Evolutionary conservation across 2,888 invertebrate species (phyloP), one percentile per base, ranked within the genome.

Genomic region (Cephus runcator): DNA sequence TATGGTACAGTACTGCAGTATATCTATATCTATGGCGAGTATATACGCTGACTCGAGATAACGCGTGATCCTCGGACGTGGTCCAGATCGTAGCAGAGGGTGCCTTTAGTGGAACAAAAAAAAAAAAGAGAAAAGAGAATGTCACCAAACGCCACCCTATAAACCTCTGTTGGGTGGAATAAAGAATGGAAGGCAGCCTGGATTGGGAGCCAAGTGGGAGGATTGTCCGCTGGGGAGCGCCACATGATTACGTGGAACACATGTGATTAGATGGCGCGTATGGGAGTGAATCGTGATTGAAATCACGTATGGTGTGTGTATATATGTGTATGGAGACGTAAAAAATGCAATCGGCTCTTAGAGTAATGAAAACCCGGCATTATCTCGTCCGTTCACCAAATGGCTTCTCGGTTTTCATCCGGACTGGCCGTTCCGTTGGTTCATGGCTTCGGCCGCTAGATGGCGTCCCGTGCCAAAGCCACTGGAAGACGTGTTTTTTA

Each of bases 291-390:
- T 56, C 40, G 40, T 56, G 88, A 90, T 90, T 89, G 89, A 88
- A 88, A 86, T 56, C 40, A 23, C 9, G 40, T 56, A 9, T 56
- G 40, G 40, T 56, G 36, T 15, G 36, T 15, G 15, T 4, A 0
- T 15, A 1, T 40, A 0, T 56, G 9, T 56, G 78, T 81, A 84
- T 79, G 82, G 87, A 88, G 86, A 89, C 87, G 87, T 89, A 91
- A 91, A 91, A 91, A 91, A 91, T 90, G 90, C 91, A 91, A 90
- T 91, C 91, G 91, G 90, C 91, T 91, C 90, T 91, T 91, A 90
- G 88, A 86, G 88, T 90, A 90, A 90, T 91, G 91, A 91, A 91
- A 90, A 89, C 85, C 85, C 40, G 40, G 40, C 40, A 56, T 56
- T 56, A 56, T 56, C 40, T 56, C 23, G 40, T 56, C 2, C 23